Conservation (phyloP, 37 sponge, comb jelly and placozoan species). For the Haliclona indistincta region DNA sequence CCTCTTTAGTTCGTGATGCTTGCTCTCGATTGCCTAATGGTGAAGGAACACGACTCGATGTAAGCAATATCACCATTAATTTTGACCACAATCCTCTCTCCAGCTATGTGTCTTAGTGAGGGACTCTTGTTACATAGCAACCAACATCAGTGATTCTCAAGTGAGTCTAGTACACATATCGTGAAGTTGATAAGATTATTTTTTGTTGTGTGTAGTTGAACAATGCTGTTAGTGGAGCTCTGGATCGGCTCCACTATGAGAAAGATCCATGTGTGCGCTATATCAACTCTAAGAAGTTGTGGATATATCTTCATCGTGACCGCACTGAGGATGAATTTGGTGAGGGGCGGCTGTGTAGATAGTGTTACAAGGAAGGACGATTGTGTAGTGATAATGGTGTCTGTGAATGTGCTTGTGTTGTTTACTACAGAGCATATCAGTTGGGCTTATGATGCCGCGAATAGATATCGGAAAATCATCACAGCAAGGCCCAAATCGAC, state of each 20-base stretch:
- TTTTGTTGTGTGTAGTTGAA: slow-evolving; percentile 45
- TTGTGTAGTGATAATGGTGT: neutral
- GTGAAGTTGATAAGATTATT: neutral
- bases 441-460: slow-evolving; percentile 64
- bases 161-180: slow-evolving; percentile 5
- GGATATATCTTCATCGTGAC: slow-evolving; percentile 90
- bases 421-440: slow-evolving; percentile 41
- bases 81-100: no score
- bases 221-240: slow-evolving; percentile 92
- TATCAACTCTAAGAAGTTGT: slow-evolving; percentile 83
- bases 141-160: slow-evolving; percentile 68
- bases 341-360: slow-evolving; percentile 28
- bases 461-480: slow-evolving; percentile 44
- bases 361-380: neutral
- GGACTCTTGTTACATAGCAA: slow-evolving; percentile 76
- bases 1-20: slow-evolving; percentile 79
- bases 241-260: slow-evolving; percentile 94
- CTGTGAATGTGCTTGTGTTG: neutral
- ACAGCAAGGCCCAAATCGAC: slow-evolving; percentile 30
- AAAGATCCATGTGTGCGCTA: slow-evolving; percentile 95
- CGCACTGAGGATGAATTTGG: slow-evolving; percentile 86
- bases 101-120: slow-evolving; percentile 65
- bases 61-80: slow-evolving; percentile 18
- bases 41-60: slow-evolving; percentile 90
- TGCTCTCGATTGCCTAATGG: slow-evolving; percentile 86